Conservation (phyloP, 2,113 vertebrate species). For the Scomber colias region DNA sequence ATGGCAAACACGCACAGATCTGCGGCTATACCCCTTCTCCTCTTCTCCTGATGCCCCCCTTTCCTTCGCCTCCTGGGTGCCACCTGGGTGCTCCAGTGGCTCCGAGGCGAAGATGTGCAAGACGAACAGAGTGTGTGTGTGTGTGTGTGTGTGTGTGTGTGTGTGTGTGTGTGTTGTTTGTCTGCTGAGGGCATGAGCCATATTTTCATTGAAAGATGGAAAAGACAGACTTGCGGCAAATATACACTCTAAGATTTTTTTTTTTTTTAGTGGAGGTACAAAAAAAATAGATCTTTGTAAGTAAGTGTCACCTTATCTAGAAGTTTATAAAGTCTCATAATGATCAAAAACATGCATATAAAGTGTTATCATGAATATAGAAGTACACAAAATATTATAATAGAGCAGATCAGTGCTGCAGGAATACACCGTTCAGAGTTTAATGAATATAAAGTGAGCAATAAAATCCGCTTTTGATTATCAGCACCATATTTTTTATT, state of each 20-base stretch:
- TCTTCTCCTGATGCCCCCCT: slow-evolving; percentile 58
- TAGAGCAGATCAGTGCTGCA: background rate
- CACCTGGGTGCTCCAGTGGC: slow-evolving; percentile 84
- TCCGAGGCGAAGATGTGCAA: slow-evolving; percentile 76
- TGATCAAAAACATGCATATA: background rate
- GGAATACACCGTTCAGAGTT: background rate
- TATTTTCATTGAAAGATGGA: slow-evolving; percentile 57
- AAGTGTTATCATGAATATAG: background rate
- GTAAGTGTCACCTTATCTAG: slow-evolving; percentile 32
- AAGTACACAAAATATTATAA: background rate
- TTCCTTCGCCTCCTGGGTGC: slow-evolving; percentile 52
- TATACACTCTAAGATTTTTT: background rate
- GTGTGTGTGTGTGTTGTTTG: slow-evolving; percentile 42
- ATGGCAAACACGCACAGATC: slow-evolving; percentile 67
- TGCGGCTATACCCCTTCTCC: slow-evolving; percentile 43
- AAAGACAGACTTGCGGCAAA: slow-evolving; percentile 37
- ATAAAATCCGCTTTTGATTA: too few relatives aligned
- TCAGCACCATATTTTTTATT: too few relatives aligned
- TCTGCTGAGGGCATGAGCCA: slow-evolving; percentile 68
- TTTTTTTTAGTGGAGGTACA: background rate
- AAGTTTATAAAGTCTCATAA: background rate
- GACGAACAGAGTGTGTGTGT: slow-evolving; percentile 41
- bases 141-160: slow-evolving; percentile 30
- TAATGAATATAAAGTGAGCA: background rate
- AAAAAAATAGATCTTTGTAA: too few relatives aligned